phyloP scores from a whole-genome alignment of 1,140 invertebrate species.

The Spodoptera frugiperda region DNA sequence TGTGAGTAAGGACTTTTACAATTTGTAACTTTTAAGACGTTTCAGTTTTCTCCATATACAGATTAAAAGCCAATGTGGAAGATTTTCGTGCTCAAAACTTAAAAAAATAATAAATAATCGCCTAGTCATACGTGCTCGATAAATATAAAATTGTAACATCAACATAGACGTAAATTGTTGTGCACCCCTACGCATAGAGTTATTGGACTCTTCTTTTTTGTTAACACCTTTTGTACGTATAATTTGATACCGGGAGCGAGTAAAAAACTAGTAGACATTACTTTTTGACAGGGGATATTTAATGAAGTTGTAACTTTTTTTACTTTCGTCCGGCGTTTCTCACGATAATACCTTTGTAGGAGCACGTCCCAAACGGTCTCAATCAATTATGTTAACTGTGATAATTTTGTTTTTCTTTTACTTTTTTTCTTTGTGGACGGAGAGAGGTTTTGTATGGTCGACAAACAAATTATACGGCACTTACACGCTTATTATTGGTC shows the following conservation, averaged over 20 bases:
- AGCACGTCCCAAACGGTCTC: slow-evolving; percentile 76
- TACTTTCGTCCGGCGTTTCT: slow-evolving; percentile 68
- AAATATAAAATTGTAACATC: neutral
- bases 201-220: slow-evolving; percentile 76
- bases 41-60: too few species aligned
- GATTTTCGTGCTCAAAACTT: too few species aligned
- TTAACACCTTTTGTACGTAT: slow-evolving; percentile 85
- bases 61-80: too few species aligned
- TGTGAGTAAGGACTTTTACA: too few species aligned
- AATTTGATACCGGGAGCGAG: slow-evolving; percentile 84
- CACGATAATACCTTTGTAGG: slow-evolving; percentile 76
- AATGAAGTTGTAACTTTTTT: slow-evolving; percentile 84
- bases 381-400: slow-evolving; percentile 85
- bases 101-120: too few species aligned
- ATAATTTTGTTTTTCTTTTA: slow-evolving; percentile 76
- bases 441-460: slow-evolving; percentile 69
- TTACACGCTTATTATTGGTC: slow-evolving; percentile 73
- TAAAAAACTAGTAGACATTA: slow-evolving; percentile 82
- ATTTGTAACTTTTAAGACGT: too few species aligned
- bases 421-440: slow-evolving; percentile 58
- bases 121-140: neutral
- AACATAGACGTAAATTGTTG: slow-evolving; percentile 69
- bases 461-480: slow-evolving; percentile 77
- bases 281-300: slow-evolving; percentile 84
- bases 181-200: slow-evolving; percentile 60